phyloP scores from a whole-genome alignment of 2,888 invertebrate species.

The Nomada goodeniana region DNA sequence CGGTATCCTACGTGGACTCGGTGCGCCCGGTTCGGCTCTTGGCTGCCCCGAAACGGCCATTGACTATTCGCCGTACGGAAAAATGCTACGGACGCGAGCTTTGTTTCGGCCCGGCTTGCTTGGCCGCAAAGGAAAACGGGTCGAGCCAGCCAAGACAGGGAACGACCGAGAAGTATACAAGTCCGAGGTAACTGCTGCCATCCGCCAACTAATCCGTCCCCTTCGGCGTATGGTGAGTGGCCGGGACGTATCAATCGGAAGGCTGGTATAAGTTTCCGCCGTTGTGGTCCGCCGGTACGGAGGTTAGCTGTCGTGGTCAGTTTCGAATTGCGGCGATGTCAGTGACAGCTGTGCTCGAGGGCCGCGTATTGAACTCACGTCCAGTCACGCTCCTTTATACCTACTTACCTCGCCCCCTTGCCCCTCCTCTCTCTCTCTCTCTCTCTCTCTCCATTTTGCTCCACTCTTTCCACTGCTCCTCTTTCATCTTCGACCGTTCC shows the following conservation, averaged over 20 bases:
- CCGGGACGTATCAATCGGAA: conserved; percentile 84
- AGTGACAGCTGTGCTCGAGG: conserved; percentile 83
- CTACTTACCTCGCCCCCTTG: conserved; percentile 77
- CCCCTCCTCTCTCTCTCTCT: conserved; percentile 14
- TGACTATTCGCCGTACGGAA: not conserved
- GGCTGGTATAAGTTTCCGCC: conserved; percentile 83
- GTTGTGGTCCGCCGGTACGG: conserved; percentile 80
- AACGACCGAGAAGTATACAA: not conserved
- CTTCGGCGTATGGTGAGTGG: conserved; percentile 83
- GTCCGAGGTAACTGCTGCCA: conserved; percentile 62
- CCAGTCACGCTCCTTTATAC: conserved; percentile 83
- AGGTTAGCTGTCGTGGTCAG: conserved; percentile 83
- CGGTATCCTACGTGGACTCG: conserved; percentile 17
- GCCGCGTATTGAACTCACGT: conserved; percentile 83
- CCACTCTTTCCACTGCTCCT: conserved; percentile 29
- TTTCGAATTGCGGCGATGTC: conserved; percentile 84
- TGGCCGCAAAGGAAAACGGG: not conserved
- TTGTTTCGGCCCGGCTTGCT: not conserved
- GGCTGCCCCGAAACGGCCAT: not conserved
- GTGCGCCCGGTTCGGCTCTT: conserved; percentile 24
- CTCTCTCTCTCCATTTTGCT: conserved; percentile 40
- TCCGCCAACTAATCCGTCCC: conserved; percentile 79
- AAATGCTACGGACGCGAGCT: not conserved
- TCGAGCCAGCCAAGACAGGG: not conserved
- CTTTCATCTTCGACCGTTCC: conserved; percentile 23